Percentiles rank a stretch among this genome's conserved stretches.
Evolutionary conservation across 2,888 invertebrate species (phyloP).

Genomic region (Nymphalis c-album): DNA sequence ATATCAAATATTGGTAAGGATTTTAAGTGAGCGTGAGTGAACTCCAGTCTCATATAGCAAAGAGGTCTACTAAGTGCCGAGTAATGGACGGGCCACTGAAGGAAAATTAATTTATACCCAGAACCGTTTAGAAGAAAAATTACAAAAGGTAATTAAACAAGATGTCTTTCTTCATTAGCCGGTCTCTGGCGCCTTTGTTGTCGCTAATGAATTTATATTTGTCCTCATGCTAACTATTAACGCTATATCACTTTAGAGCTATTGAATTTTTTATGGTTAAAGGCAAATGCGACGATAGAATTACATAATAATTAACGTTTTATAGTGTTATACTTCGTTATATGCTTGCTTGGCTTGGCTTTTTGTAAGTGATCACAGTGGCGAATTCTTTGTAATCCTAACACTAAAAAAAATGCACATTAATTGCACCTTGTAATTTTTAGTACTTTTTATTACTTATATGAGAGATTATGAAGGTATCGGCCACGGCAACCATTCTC

Average conservation of each 20-base stretch:
- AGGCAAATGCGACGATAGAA: too few relatives aligned
- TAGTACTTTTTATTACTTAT: too few relatives aligned
- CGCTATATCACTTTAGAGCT: neutral
- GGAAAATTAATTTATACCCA: conserved; percentile 72
- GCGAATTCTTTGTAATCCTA: too few relatives aligned
- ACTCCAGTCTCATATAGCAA: conserved; percentile 41
- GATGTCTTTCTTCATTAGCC: conserved; percentile 76
- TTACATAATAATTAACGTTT: too few relatives aligned
- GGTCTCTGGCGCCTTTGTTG: conserved; percentile 64
- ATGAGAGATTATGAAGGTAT: too few relatives aligned
- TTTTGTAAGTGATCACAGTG: too few relatives aligned
- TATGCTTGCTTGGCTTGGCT: too few relatives aligned
- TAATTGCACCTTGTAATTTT: too few relatives aligned
- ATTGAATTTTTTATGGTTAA: too few relatives aligned
- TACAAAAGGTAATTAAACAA: conserved; percentile 76
- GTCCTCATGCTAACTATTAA: neutral
- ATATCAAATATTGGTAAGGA: conserved; percentile 16
- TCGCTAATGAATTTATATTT: conserved; percentile 63
- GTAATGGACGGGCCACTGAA: conserved; percentile 61
- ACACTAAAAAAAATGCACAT: too few relatives aligned
- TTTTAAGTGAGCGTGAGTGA: conserved; percentile 19
- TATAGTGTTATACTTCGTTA: too few relatives aligned
- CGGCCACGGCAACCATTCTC: too few relatives aligned
- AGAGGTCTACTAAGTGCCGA: conserved; percentile 58
- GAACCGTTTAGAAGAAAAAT: conserved; percentile 70